Evolutionary conservation across 2,797 vertebrate genomes (phyloP).

Genomic region (Poecilia picta): DNA sequence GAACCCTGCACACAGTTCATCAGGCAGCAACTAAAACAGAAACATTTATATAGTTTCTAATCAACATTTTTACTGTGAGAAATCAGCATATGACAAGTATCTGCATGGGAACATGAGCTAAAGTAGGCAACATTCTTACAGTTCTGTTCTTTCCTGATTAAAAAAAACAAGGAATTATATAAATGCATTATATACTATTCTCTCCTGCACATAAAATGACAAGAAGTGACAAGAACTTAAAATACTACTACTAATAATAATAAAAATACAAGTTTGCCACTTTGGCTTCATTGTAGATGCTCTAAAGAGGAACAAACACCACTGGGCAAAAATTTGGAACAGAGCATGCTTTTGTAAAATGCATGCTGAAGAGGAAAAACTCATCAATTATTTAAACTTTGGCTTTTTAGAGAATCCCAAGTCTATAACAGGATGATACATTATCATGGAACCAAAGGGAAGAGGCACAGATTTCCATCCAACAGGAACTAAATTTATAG

Average conservation of each 20-base stretch:
- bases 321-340: slow-evolving; percentile 23
- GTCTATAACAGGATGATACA: slow-evolving; percentile 9
- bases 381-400: slow-evolving; percentile 58
- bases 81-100: not conserved
- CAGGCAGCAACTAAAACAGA: slow-evolving; percentile 1
- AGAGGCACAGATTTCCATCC: slow-evolving; percentile 3
- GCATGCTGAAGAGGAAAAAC: slow-evolving; percentile 56
- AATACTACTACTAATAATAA: not conserved
- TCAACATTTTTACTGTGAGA: not conserved
- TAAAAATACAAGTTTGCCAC: not conserved
- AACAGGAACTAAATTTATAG: not conserved
- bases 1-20: slow-evolving; percentile 7
- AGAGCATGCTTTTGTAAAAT: slow-evolving; percentile 57
- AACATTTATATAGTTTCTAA: not conserved
- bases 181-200: not conserved
- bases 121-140: not conserved
- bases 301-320: slow-evolving; percentile 17
- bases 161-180: not conserved
- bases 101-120: not conserved
- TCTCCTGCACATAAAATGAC: not conserved
- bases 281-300: slow-evolving; percentile 5
- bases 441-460: slow-evolving; percentile 6
- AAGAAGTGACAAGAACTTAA: not conserved
- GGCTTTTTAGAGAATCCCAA: slow-evolving; percentile 40
- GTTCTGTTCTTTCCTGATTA: not conserved